Conservation (phyloP, 1,140 invertebrate species). For the Limonius californicus region DNA sequence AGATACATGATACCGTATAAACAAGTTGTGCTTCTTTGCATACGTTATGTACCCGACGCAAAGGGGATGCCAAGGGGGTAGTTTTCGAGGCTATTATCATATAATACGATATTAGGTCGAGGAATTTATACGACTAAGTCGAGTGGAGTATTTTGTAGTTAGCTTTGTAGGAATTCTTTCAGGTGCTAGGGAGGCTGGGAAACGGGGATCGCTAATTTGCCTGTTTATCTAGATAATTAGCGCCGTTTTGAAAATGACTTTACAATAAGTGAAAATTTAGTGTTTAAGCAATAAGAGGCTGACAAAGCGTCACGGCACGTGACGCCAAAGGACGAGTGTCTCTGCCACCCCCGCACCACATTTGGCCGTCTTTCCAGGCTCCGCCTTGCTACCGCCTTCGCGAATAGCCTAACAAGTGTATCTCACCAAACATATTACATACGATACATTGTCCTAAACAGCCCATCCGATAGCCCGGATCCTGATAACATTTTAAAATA, state of each 20-base stretch:
- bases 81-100: slow-evolving; percentile 2
- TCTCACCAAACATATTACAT: slow-evolving; percentile 28
- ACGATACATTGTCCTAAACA: slow-evolving; percentile 27
- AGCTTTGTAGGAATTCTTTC: no score
- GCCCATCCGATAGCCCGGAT: slow-evolving; percentile 28
- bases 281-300: no score
- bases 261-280: no score
- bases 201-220: no score
- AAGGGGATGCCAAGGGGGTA: not conserved
- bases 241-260: no score
- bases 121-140: not conserved
- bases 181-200: no score
- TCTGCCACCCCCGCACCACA: slow-evolving; percentile 13
- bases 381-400: slow-evolving; percentile 32
- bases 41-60: slow-evolving; percentile 4
- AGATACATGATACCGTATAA: slow-evolving; percentile 16
- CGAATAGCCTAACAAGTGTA: slow-evolving; percentile 30
- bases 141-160: no score
- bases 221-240: no score
- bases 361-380: slow-evolving; percentile 27
- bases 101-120: not conserved
- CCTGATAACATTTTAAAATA: slow-evolving; percentile 36
- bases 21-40: slow-evolving; percentile 13
- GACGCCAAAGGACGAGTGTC: not conserved
- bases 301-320: not conserved